Evolutionary conservation across 2,888 invertebrate species (phyloP).

Genomic region (Epinotia bilunana): DNA sequence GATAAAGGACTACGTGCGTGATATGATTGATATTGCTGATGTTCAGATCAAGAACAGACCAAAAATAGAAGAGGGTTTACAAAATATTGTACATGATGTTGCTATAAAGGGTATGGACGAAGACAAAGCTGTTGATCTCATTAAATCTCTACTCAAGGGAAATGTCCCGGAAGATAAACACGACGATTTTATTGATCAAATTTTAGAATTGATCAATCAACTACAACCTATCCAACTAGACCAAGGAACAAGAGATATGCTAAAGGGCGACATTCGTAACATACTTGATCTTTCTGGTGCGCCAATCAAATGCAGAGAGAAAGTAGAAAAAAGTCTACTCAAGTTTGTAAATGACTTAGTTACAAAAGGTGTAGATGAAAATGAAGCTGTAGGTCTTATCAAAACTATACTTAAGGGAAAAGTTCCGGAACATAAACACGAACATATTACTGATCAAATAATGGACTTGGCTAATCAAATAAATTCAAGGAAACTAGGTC

Average conservation of each 20-base stretch:
- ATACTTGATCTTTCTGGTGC: slow-evolving; percentile 44
- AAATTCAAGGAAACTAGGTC: background rate
- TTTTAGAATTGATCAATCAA: background rate
- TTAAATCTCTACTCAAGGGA: background rate
- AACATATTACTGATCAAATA: slow-evolving; percentile 2
- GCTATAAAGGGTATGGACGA: background rate
- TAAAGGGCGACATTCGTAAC: slow-evolving; percentile 46
- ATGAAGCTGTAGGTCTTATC: background rate
- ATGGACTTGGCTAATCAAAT: background rate
- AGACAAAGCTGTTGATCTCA: background rate
- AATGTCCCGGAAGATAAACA: too few relatives aligned
- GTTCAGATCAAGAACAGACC: background rate
- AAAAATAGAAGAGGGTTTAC: slow-evolving; percentile 9
- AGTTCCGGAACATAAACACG: background rate
- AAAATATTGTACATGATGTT: background rate
- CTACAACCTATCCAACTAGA: background rate
- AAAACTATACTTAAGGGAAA: slow-evolving; percentile 5
- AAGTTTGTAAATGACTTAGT: slow-evolving; percentile 49
- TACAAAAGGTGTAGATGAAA: slow-evolving; percentile 43
- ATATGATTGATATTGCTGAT: background rate
- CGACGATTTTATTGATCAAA: background rate
- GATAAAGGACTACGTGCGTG: slow-evolving; percentile 6
- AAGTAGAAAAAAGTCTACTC: slow-evolving; percentile 46
- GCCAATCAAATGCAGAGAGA: slow-evolving; percentile 19
- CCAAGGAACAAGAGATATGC: slow-evolving; percentile 13